Evolutionary conservation across 2,113 vertebrate species (phyloP).

Genomic region (Perca fluviatilis): DNA sequence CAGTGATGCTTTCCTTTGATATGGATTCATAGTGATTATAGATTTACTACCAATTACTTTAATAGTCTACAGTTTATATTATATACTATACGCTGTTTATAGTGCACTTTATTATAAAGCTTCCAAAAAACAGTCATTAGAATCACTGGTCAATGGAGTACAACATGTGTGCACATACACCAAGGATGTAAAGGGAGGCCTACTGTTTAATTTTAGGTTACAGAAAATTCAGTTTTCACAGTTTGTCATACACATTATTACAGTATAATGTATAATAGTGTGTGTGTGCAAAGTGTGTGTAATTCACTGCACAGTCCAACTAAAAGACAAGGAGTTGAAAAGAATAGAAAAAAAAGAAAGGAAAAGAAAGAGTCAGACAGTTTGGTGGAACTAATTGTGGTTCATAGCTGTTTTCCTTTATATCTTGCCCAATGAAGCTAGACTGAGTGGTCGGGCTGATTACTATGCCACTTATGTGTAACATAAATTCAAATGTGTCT

Average conservation of each 20-base stretch:
- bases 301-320: neutral
- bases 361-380: no score
- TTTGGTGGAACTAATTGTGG: no score
- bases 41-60: neutral
- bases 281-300: neutral
- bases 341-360: neutral
- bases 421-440: neutral
- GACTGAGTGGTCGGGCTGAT: neutral
- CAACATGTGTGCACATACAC: neutral
- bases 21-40: neutral
- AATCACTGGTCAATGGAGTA: neutral
- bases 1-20: neutral
- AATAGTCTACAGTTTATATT: neutral
- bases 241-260: neutral
- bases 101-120: neutral
- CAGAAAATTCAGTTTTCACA: neutral
- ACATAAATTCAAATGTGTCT: no score
- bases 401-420: neutral
- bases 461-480: no score
- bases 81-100: neutral
- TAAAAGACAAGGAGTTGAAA: neutral
- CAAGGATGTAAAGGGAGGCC: neutral
- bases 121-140: neutral
- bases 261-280: neutral
- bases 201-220: neutral